phyloP scores from a whole-genome alignment of 2,113 vertebrate species.

The Arvicanthis niloticus region DNA sequence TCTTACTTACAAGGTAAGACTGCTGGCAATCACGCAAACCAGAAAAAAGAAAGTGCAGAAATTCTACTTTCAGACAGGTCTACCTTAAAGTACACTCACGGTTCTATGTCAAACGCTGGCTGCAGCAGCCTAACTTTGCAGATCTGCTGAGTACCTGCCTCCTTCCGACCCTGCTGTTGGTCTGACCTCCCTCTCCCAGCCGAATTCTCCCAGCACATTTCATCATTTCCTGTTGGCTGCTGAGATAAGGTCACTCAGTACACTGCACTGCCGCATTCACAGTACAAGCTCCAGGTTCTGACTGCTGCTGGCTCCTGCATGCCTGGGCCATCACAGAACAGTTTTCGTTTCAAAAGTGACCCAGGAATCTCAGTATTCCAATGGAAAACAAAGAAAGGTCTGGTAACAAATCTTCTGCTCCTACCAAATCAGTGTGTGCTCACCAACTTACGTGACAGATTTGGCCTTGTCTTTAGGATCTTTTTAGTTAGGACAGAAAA shows the following conservation, averaged over 20 bases:
- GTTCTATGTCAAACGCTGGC: not conserved
- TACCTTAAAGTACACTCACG: slow-evolving; percentile 45
- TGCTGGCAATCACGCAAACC: not conserved
- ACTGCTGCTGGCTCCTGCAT: not conserved
- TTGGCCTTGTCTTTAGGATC: not conserved
- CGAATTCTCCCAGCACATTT: slow-evolving; percentile 71
- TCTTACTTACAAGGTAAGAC: not conserved
- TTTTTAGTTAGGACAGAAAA: not conserved
- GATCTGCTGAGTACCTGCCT: slow-evolving; percentile 66
- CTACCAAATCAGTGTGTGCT: not conserved
- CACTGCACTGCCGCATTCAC: slow-evolving; percentile 21
- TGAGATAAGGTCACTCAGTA: slow-evolving; percentile 60
- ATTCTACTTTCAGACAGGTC: not conserved
- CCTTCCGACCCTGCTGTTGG: not conserved
- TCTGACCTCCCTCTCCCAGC: slow-evolving; percentile 71
- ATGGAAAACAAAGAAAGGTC: not conserved
- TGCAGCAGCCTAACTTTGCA: not conserved
- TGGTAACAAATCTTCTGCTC: not conserved
- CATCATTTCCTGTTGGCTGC: slow-evolving; percentile 82
- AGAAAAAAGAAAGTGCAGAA: not conserved
- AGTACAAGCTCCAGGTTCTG: not conserved
- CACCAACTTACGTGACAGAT: not conserved
- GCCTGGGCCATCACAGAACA: not conserved
- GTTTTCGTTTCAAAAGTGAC: slow-evolving; percentile 22
- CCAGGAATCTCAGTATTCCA: not conserved